Evolutionary conservation across 2,113 vertebrate species (phyloP), one percentile per base, ranked within the genome.

Genomic region (Megalops atlanticus): DNA sequence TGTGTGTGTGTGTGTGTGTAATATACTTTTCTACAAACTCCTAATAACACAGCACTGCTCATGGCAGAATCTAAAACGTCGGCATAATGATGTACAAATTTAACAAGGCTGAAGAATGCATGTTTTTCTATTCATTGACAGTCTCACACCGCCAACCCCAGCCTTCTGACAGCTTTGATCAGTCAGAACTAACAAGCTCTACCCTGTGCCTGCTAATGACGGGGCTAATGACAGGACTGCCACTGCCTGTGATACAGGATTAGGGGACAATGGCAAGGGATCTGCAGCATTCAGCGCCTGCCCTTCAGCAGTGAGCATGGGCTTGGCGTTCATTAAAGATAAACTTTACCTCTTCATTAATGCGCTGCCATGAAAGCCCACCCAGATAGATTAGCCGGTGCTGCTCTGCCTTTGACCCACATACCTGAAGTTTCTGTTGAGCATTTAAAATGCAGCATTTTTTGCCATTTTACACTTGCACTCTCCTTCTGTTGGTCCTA

Each of bases 111-210:
- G 6, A n/a, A 52, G 43, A 75, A 58, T 70, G 72, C 36, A 27
- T 79, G 81, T 38, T 70, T 2, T 6, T 36, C 75, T 24, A 35
- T 33, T 58, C 5, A n/a, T n/a, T n/a, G 35, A 24, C 35, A 18
- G 69, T 27, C 49, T 58, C 15, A 8, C 27, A 36, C 43, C 69
- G 54, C 54, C 0, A n/a, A 45, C 47, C n/a, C 54, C 74, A 33
- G 35, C 76, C 74, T 36, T 64, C 68, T 43, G 52, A 47, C 14
- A 1, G 69, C 84, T 82, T 86, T 84, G 82, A 77, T 88, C 78
- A 84, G 43, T 21, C 74, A 78, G 74, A 14, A 76, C 81, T 77
- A 88, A 73, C 69, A 72, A 77, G 45, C 35, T 74, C 80, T 78
- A 27, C 58, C 33, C 43, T 75, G 54, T n/a, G 69, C 12, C 33